Conservation (phyloP, 1,140 invertebrate species). For the Drosophila subobscura region DNA sequence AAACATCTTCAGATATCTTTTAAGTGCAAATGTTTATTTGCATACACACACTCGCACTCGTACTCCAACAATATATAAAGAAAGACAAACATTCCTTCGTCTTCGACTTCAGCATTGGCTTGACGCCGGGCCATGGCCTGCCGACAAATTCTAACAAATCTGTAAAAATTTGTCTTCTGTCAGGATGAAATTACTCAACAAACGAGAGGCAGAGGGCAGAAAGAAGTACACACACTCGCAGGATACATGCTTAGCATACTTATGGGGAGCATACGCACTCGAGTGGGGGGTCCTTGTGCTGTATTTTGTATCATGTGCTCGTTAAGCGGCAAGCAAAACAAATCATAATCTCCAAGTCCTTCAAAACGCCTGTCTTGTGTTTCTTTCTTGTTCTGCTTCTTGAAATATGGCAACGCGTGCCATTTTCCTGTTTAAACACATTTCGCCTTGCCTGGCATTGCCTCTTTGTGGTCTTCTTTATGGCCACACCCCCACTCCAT, state of each 20-base stretch:
- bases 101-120: not conserved
- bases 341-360: constrained; percentile 79
- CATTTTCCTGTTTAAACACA: constrained; percentile 69
- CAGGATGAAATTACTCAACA: constrained; percentile 44
- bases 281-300: constrained; percentile 7
- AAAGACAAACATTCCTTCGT: constrained; percentile 13
- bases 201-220: not conserved
- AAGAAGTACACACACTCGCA: constrained; percentile 28
- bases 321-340: constrained; percentile 76
- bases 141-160: constrained; percentile 73
- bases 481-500: not conserved
- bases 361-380: constrained; percentile 30
- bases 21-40: constrained; percentile 56
- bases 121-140: not conserved
- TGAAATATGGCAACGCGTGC: constrained; percentile 73
- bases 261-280: constrained; percentile 16
- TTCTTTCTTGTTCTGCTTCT: constrained; percentile 2
- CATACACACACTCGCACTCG: constrained; percentile 27
- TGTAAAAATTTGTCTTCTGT: constrained; percentile 76
- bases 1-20: constrained; percentile 61
- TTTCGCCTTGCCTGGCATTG: constrained; percentile 48
- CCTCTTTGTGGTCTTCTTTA: constrained; percentile 62
- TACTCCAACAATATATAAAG: not conserved
- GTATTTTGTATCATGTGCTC: constrained; percentile 71
- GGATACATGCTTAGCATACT: constrained; percentile 71